Base-by-base conservation (phyloP, 2,888 invertebrate species). In the Agelastica alni region DNA sequence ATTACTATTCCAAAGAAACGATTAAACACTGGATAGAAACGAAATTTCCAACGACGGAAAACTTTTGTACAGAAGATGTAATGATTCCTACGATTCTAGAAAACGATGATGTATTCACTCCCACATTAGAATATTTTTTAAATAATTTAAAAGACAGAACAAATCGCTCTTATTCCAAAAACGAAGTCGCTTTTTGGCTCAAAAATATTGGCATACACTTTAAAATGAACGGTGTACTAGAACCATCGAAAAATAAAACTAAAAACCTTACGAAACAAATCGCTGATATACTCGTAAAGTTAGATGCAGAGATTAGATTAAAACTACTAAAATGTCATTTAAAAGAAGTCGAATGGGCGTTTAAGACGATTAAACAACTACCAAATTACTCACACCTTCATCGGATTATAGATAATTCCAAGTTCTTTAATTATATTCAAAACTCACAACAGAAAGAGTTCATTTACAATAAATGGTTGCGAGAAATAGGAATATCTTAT, bases 11-110 rank as follows among this genome's bases (percentile, higher is more conserved):
- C 9, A 36, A 10, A 28, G 13, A 36, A n/a, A 6, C 13, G 2
- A 9, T 46, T 2, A 26, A 20, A 13, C 22, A 46, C 2, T 46
- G 46, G 46, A 34, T 46, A 14, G 22, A 13, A n/a, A 22, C n/a
- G n/a, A n/a, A n/a, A n/a, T n/a, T n/a, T n/a, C n/a, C n/a, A n/a
- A n/a, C n/a, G n/a, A n/a, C n/a, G n/a, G n/a, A n/a, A n/a, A n/a
- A n/a, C n/a, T n/a, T n/a, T n/a, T n/a, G n/a, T n/a, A n/a, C n/a
- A n/a, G n/a, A n/a, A n/a, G n/a, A n/a, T n/a, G n/a, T n/a, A n/a
- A n/a, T n/a, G n/a, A n/a, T 26, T 4, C 36, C 20, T n/a, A 34
- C 32, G 1, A 46, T 46, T 36, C 6, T 22, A 16, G 32, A 34
- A 16, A 34, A 1, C 10, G 16, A 34, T 2, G 46, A 46, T 14